These are phyloP conservation scores for Tetrapedia diversipes DNA, from an alignment of 2,888 invertebrate genomes.

Conservation along the genomic window DNA sequence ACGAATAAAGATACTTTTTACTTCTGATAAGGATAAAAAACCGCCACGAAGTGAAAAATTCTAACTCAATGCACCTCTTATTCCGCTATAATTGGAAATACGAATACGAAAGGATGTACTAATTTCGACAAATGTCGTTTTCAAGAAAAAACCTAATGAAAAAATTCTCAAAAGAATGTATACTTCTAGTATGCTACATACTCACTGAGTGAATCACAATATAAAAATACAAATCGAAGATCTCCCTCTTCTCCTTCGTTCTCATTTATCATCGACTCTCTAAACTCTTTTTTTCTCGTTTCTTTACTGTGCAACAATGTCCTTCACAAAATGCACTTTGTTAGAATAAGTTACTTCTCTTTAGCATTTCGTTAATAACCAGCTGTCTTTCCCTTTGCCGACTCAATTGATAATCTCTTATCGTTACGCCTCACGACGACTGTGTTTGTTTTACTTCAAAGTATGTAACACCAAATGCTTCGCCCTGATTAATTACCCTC, in stretches of 20 bases:
- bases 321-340: constrained; percentile 41
- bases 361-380: constrained; percentile 36
- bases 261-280: constrained; percentile 38
- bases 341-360: constrained; percentile 56
- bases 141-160: constrained; percentile 60
- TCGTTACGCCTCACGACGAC: constrained; percentile 28
- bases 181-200: constrained; percentile 66
- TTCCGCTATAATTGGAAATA: constrained; percentile 35
- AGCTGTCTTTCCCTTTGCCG: constrained; percentile 14
- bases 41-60: constrained; percentile 27
- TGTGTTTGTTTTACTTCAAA: constrained; percentile 25
- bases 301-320: constrained; percentile 41
- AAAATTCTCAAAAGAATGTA: constrained; percentile 61
- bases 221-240: constrained; percentile 80
- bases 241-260: constrained; percentile 55
- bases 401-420: constrained; percentile 25
- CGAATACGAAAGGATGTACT: constrained; percentile 47
- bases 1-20: background rate
- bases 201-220: constrained; percentile 73
- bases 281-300: constrained; percentile 15
- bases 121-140: constrained; percentile 38
- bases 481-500: constrained; percentile 53
- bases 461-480: constrained; percentile 42
- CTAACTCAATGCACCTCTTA: constrained; percentile 40
- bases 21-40: constrained; percentile 24